Conservation (phyloP, 2,888 invertebrate genomes). For the Ectemnius lituratus region DNA sequence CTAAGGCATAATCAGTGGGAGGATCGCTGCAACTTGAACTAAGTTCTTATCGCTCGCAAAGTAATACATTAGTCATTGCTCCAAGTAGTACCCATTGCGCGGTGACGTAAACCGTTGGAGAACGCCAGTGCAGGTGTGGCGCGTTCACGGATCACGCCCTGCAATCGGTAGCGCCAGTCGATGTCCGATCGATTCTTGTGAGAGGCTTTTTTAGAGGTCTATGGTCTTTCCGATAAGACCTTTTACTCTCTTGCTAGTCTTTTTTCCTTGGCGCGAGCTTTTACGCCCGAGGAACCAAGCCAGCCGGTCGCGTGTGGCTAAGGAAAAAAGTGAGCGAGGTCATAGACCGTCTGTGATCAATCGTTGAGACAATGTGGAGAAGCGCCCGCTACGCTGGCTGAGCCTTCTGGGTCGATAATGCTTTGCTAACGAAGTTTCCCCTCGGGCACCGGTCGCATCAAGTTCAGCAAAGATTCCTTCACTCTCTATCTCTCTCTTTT, state of each 20-base stretch:
- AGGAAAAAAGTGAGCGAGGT: slow-evolving; percentile 2
- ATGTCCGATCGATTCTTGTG: neutral
- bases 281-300: neutral
- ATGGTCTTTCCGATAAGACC: neutral
- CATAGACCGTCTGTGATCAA: neutral
- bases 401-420: no score
- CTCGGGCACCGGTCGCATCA: neutral
- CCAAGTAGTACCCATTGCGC: no score
- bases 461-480: neutral
- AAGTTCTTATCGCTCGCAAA: no score
- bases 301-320: neutral
- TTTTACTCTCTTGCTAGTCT: neutral
- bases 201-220: no score
- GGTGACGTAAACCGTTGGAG: no score
- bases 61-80: no score
- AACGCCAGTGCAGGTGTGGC: neutral
- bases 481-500: no score
- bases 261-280: neutral
- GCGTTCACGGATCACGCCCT: slow-evolving; percentile 4
- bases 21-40: no score
- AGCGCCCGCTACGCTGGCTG: no score
- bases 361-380: no score
- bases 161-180: slow-evolving; percentile 10
- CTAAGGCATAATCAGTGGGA: no score
- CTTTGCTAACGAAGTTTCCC: no score